Conservation (phyloP, 1,140 invertebrate genomes). For the Cephus cinctus region DNA sequence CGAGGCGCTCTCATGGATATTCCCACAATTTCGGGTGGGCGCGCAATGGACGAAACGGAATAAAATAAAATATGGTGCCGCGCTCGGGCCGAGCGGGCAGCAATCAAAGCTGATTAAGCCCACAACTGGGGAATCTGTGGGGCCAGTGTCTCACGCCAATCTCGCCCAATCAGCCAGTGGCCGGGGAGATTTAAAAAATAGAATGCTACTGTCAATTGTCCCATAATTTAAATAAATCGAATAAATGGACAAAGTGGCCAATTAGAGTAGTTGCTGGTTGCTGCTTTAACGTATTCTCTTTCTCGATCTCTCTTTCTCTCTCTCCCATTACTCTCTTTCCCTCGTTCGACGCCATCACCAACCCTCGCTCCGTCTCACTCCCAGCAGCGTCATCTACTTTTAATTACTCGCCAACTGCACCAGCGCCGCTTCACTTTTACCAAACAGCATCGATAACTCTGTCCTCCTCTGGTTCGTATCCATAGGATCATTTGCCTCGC, state of each 20-base stretch:
- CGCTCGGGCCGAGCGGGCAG: conserved; percentile 37
- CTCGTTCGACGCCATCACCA: too few relatives aligned
- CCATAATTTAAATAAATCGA: conserved; percentile 61
- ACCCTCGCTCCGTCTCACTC: too few relatives aligned
- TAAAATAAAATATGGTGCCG: conserved; percentile 35
- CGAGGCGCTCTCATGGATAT: too few relatives aligned
- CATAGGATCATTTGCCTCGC: too few relatives aligned
- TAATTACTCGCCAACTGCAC: too few relatives aligned
- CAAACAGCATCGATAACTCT: too few relatives aligned
- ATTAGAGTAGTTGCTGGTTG: conserved; percentile 57
- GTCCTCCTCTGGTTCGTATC: too few relatives aligned
- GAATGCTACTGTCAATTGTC: conserved; percentile 60
- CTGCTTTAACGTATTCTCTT: conserved; percentile 53
- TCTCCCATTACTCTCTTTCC: too few relatives aligned
- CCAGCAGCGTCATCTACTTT: too few relatives aligned
- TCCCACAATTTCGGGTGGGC: conserved; percentile 35
- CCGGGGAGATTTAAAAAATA: conserved; percentile 59
- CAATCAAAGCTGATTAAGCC: conserved; percentile 60
- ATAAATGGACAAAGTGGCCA: conserved; percentile 60
- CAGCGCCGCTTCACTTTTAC: too few relatives aligned
- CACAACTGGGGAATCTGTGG: conserved; percentile 59
- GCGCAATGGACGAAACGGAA: conserved; percentile 33
- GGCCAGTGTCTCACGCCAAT: conserved; percentile 58
- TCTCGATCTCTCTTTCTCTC: conserved; percentile 25
- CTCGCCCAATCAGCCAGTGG: conserved; percentile 54